phyloP scores from a whole-genome alignment of 2,797 vertebrate species.

The Melanotaenia nigrans region DNA sequence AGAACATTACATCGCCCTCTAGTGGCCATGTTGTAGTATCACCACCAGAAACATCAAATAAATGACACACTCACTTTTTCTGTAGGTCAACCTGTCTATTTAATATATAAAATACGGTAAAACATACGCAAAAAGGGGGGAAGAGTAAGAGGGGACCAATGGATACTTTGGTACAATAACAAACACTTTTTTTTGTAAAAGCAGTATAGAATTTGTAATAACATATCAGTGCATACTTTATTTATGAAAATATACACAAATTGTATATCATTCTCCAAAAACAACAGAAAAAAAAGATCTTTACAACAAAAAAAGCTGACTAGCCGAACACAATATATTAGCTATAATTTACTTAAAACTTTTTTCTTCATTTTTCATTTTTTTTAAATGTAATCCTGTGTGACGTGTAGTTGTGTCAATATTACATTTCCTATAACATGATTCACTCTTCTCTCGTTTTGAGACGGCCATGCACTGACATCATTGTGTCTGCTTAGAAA shows the following conservation, averaged over 20 bases:
- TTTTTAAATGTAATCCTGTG: conserved; percentile 84
- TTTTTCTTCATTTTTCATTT: conserved; percentile 82
- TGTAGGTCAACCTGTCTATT: conserved; percentile 90
- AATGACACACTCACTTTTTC: conserved; percentile 55
- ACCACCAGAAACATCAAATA: background rate
- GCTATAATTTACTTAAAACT: conserved; percentile 88
- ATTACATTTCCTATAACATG: conserved; percentile 83
- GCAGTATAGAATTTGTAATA: conserved; percentile 93
- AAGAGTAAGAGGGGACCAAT: conserved; percentile 87
- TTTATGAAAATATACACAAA: conserved; percentile 97
- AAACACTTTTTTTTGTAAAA: conserved; percentile 95
- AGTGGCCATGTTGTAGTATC: conserved; percentile 25
- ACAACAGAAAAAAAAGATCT: conserved; percentile 86
- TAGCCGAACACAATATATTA: conserved; percentile 98
- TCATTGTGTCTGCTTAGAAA: conserved; percentile 82
- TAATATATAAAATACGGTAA: conserved; percentile 92
- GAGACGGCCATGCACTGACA: conserved; percentile 89
- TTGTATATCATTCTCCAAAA: conserved; percentile 95
- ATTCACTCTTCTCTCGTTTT: conserved; percentile 82
- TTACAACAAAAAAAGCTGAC: conserved; percentile 93
- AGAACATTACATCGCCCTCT: conserved; percentile 44
- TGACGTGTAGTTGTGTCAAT: conserved; percentile 85
- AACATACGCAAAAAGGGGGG: conserved; percentile 88
- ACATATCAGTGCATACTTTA: conserved; percentile 98
- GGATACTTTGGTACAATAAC: conserved; percentile 96